Evolutionary conservation across 2,113 vertebrate species (phyloP), one percentile per base, ranked within the genome.

Genomic region (Labrus mixtus): DNA sequence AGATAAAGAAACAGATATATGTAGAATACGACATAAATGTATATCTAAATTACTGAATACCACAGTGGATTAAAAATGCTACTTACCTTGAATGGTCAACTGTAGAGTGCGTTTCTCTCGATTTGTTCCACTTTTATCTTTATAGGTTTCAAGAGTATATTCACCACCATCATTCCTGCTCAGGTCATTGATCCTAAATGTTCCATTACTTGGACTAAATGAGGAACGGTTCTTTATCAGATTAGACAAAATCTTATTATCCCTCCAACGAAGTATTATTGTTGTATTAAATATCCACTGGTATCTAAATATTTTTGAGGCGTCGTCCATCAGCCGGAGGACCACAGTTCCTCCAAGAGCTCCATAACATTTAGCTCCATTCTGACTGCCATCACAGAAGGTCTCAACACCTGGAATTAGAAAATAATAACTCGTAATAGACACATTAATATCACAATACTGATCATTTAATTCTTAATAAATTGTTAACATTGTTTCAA

Each of bases 241-340:
- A 25, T 55, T n/a, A 12, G 0, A 0, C 0, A 0, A 0, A 62
- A 2, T 0, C 0, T 0, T 0, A 1, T 65, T 33, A 0, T 22
- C 6, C 16, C 0, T 23, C 39, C 10, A 6, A 0, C 0, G 0
- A 0, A 85, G 8, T 33, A 85, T 19, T 1, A 0, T 0, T 10
- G 0, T 0, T 1, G 0, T 16, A 8, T 1, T 15, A 0, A 37
- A 57, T 0, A 0, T 1, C 70, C 37, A 65, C 0, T 1, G 0
- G 3, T 10, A 86, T 37, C 0, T 10, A 8, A 0, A 0, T 76
- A 48, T 75, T 37, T 29, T 9, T 53, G 69, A 39, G 3, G 0
- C 1, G 0, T 0, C 43, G 50, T 81, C 58, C 55, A 79, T 65
- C 82, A 93, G 73, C 23, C 2, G 48, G 17, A 91, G 6, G 57